Base-by-base conservation (phyloP, 2,888 invertebrate species). In the Zaprionus bogoriensis region DNA sequence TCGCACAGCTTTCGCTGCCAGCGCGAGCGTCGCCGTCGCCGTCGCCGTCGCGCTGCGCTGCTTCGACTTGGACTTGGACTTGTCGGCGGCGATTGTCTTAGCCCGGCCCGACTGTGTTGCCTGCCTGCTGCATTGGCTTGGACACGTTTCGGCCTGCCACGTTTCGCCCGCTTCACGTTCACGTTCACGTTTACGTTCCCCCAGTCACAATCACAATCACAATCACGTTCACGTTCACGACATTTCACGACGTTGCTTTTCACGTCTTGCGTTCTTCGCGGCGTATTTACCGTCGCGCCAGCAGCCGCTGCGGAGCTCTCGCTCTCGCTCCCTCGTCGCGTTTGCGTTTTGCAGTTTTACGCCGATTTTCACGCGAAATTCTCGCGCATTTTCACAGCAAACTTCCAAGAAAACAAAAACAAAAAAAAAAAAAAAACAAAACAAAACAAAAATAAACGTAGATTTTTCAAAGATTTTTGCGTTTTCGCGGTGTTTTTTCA, bases 101-200 rank as follows among this genome's bases (percentile, higher is more conserved):
- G 61, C 78, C 62, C 66, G 75, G 78, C 66, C 63, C 70, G 75
- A 53, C 58, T 75, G 74, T 74, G 67, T 67, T 77, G 77, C 70
- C 77, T 74, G 74, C 67, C 62, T 67, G 69, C 51, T 70, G 82
- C 76, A 78, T 76, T 80, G 71, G 68, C 78, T 85, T 74, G 74
- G 79, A 78, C 85, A 71, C 32, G 32, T 36, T 36, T 36, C 32
- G 32, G 32, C 32, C 32, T 14, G 32, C 32, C 36, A 38, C 38
- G 48, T 36, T 27, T n/a, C n/a, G 32, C 32, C 17, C 14, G 32
- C 32, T 45, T 48, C 48, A 36, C 45, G 51, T 61, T 57, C 47
- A 38, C 46, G 19, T 30, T 23, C 22, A 41, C 46, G 46, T 46
- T 32, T 10, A 44, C 44, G 25, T 44, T 25, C 17, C n/a, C n/a